A percentile compares a stretch with the other conserved stretches of the same genome.
Conservation (phyloP, 1,140 invertebrate species). For the Maniola jurtina region DNA sequence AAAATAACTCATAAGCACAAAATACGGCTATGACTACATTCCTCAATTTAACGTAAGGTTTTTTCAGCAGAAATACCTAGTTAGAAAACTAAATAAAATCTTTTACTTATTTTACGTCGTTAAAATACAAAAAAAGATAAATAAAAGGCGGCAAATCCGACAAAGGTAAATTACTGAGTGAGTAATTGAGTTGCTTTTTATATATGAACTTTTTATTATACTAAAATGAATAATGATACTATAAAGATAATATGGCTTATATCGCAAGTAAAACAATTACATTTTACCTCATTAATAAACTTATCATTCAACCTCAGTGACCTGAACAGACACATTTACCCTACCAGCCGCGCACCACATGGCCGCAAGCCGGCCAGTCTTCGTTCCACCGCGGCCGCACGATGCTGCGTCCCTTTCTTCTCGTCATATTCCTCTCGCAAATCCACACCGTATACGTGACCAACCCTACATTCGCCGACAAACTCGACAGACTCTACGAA, state of each 20-base stretch:
- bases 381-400: conserved; percentile 37
- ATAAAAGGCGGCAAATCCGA: too few relatives aligned
- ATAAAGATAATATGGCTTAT: too few relatives aligned
- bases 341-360: conserved; percentile 26
- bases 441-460: conserved; percentile 52
- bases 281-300: not conserved
- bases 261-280: too few relatives aligned
- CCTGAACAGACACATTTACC: conserved; percentile 25
- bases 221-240: not conserved
- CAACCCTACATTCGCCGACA: conserved; percentile 50
- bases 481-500: conserved; percentile 54
- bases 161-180: too few relatives aligned
- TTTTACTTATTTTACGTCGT: too few relatives aligned
- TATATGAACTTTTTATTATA: not conserved
- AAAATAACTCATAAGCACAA: too few relatives aligned
- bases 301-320: not conserved
- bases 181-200: not conserved
- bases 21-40: too few relatives aligned
- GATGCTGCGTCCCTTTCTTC: conserved; percentile 52
- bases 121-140: too few relatives aligned
- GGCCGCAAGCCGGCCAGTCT: conserved; percentile 38
- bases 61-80: too few relatives aligned
- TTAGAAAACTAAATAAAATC: too few relatives aligned
- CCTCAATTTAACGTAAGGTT: too few relatives aligned
- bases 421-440: conserved; percentile 42